Evolutionary conservation across 2,888 invertebrate genomes (phyloP), one percentile per base, ranked within the genome.

Genomic region (Meghimatium bilineatum): DNA sequence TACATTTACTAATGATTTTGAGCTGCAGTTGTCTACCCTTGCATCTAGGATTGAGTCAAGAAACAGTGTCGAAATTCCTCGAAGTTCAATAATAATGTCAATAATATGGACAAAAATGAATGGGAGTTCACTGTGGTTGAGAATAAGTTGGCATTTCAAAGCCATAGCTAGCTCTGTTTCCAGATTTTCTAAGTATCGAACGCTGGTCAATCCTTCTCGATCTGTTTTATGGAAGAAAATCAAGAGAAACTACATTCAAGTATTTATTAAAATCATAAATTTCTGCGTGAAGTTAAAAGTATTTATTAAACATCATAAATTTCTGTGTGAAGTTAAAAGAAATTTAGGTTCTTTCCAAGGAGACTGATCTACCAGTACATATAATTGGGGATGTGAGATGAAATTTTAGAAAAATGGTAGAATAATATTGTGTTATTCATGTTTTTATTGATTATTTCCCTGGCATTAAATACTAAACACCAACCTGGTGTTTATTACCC

Each of bases 91-190:
- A 23, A 92, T 82, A 23, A 90, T 87, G 80, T 90, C 90, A 14
- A 92, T 87, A 23, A 88, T 85, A 82, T 88, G 89, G 3, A 90
- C 89, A 36, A 91, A 90, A 23, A 86, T 71, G n/a, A 49, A 49
- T 34, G 84, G 76, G 10, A 88, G 82, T n/a, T 90, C 90, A 20
- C 89, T 88, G 83, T 92, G 92, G 86, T 90, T 91, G 10, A 92
- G 86, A 36, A 91, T 87, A 44, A 92, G 87, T 80, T 92, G 92
- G 82, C 91, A 90, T 80, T 90, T 90, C n/a, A 92, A 85, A 1
- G 91, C 91, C 86, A 90, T 85, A 52, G 90, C 89, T 29, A 92
- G 86, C 69, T 91, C 92, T 0, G 88, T 88, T 84, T 91, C 91
- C 87, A 91, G 88, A 67, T 86, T 88, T 82, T 91, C 92, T 72